Conservation (phyloP, 2,888 invertebrate species). For the Rhagonycha fulva region DNA sequence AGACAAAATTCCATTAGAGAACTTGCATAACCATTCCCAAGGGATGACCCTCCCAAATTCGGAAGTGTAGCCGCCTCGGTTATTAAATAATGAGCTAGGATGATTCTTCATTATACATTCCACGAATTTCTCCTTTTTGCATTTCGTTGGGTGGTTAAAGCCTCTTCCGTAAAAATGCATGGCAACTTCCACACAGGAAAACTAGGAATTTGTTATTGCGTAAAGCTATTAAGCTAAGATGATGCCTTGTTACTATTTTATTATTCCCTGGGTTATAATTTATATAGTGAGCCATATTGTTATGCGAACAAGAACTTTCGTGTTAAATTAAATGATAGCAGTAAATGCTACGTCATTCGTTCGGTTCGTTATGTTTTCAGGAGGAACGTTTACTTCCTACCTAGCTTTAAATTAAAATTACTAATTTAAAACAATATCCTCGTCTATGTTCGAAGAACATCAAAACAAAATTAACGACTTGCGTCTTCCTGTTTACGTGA, state of each 20-base stretch:
- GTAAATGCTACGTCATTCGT: slow-evolving; percentile 9
- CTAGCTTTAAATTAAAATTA: background rate
- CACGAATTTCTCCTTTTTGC: slow-evolving; percentile 5
- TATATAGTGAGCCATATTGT: slow-evolving; percentile 9
- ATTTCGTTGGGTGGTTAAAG: background rate
- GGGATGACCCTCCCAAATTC: slow-evolving; percentile 24
- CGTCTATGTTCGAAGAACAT: background rate
- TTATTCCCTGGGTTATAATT: slow-evolving; percentile 24
- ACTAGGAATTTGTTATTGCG: slow-evolving; percentile 21
- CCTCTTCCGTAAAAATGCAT: slow-evolving; percentile 7
- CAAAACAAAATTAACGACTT: background rate
- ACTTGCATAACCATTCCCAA: slow-evolving; percentile 28
- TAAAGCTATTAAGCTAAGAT: slow-evolving; percentile 23
- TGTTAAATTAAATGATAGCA: slow-evolving; percentile 22
- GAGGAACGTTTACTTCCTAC: background rate
- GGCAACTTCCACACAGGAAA: slow-evolving; percentile 1
- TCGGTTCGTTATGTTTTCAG: background rate
- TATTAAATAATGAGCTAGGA: slow-evolving; percentile 27
- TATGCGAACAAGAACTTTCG: slow-evolving; percentile 9
- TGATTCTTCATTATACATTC: slow-evolving; percentile 23
- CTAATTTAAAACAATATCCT: background rate
- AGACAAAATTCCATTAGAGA: slow-evolving; percentile 28
- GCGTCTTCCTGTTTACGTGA: background rate
- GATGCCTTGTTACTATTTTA: slow-evolving; percentile 25
- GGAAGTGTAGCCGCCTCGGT: slow-evolving; percentile 13